Conservation (phyloP, 2,888 invertebrate species). For the Tinea semifulvella region DNA sequence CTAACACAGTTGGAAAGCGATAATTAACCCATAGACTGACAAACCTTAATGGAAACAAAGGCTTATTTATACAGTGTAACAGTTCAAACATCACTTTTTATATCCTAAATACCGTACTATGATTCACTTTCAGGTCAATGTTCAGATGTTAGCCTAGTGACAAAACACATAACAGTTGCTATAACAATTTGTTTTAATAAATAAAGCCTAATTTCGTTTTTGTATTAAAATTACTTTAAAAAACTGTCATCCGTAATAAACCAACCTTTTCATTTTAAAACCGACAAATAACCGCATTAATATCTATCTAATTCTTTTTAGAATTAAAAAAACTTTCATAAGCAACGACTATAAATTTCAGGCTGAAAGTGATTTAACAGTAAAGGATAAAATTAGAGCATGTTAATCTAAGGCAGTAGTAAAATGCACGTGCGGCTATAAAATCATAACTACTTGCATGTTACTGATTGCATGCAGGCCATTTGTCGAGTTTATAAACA, state of each 20-base stretch:
- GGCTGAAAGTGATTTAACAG: no score
- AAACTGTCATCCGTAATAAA: no score
- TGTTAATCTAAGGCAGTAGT: neutral
- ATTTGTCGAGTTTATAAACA: slow-evolving; percentile 5
- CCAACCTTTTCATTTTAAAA: no score
- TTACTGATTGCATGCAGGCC: neutral
- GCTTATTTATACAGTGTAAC: neutral
- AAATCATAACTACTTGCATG: neutral
- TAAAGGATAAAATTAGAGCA: neutral
- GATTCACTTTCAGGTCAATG: slow-evolving; percentile 57
- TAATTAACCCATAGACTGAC: slow-evolving; percentile 12
- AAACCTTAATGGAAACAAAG: neutral
- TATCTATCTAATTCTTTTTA: no score
- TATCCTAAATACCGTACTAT: slow-evolving; percentile 30
- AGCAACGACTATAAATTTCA: no score
- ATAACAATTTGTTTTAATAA: no score
- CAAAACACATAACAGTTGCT: slow-evolving; percentile 4
- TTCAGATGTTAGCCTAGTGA: slow-evolving; percentile 27
- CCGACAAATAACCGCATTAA: no score
- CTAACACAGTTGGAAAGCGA: slow-evolving; percentile 2
- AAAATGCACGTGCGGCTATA: slow-evolving; percentile 8
- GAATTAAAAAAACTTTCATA: no score
- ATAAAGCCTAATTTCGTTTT: no score
- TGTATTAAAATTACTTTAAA: no score
- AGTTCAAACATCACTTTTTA: slow-evolving; percentile 1